Base-by-base conservation (phyloP, 2,113 vertebrate genomes). In the Porphyrio hochstetteri region DNA sequence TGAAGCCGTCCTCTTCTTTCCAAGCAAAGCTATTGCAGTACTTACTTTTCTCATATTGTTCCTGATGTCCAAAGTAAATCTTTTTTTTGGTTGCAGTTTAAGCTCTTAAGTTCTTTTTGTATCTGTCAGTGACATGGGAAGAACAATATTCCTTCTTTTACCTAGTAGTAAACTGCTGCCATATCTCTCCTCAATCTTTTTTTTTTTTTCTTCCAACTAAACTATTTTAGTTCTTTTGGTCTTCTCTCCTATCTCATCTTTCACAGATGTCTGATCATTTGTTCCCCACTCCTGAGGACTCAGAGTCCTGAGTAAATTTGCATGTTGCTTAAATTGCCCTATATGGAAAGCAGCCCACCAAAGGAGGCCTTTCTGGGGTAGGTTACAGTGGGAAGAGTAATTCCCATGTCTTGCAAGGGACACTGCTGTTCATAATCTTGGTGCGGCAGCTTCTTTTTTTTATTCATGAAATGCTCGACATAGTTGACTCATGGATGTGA, bases 401-500 rank as follows among this genome's bases (percentile, higher is more conserved):
- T 86, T 89, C 83, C 46, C 6, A 8, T 61, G 25, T 81, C 74
- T 86, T 82, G 42, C 56, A 89, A 91, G 75, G 74, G 80, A 84
- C 10, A 14, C 60, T 65, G 61, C 69, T 89, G 46, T 87, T 95
- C 69, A 44, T 71, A 89, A 69, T 95, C 38, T 33, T 87, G 40
- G 57, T 89, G 65, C 79, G 35, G 57, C 64, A 71, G 38, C 33
- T 86, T 35, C 55, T 68, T 56, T 35, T 55, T 68, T 50, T 60
- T 64, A 21, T 70, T 53, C 36, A 70, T 79, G 65, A 76, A 92
- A 96, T 89, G 5, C 89, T 65, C 92, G 83, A 56, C 25, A 15
- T 57, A 86, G 83, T 89, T 93, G 86, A 91, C 93, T 95, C 84
- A 50, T 87, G 57, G 67, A 85, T 69, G 65, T 95, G 91, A 95